Evolutionary conservation across 1,140 invertebrate species (phyloP), one percentile per base, ranked within the genome.

Genomic region (Penaeus japonicus): DNA sequence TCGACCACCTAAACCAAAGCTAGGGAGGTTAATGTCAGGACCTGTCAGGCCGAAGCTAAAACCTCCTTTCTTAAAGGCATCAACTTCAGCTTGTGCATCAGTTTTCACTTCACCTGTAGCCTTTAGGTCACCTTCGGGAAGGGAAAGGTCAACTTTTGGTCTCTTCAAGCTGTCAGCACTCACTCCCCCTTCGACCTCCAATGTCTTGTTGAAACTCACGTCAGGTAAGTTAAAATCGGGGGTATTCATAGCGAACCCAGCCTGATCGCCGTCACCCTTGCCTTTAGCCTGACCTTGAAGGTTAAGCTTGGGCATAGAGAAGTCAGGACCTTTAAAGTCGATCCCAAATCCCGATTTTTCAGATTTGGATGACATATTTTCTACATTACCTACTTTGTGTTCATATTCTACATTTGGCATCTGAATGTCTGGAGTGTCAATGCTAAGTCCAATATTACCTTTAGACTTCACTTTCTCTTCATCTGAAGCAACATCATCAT

Each of bases 381-480:
- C 47, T 47, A 47, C 47, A 47, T 47, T 47, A 15, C 47, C 47
- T 47, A 47, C 47, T 47, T 47, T 47, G 47, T 47, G 47, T 47
- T 47, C 47, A 47, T 12, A 47, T 12, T 47, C 47, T 47, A 47
- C 47, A 7, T 47, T 47, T 47, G 47, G 47, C 47, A 47, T 47
- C 47, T 84, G 59, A 27, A 87, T 18, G 20, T 87, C 85, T 27
- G 85, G 85, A 24, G 53, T 59, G 57, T 83, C 80, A 20, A 88
- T 54, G 53, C 55, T 88, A 15, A 88, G n/a, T 15, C 80, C 80
- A 27, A 87, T 54, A 1, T 70, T 83, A 35, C 73, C 55, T 27
- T 83, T 83, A 10, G 80, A 83, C 65, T 88, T 88, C 3, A 83
- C 80, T 77, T 88, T 88, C 70, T 88, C 87, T 59, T 88, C 87